A percentile compares a stretch with the other conserved stretches of the same genome.
These are phyloP conservation scores for Coptodon rendalli DNA, from an alignment of 2,113 vertebrate genomes.

Conservation along the genomic window DNA sequence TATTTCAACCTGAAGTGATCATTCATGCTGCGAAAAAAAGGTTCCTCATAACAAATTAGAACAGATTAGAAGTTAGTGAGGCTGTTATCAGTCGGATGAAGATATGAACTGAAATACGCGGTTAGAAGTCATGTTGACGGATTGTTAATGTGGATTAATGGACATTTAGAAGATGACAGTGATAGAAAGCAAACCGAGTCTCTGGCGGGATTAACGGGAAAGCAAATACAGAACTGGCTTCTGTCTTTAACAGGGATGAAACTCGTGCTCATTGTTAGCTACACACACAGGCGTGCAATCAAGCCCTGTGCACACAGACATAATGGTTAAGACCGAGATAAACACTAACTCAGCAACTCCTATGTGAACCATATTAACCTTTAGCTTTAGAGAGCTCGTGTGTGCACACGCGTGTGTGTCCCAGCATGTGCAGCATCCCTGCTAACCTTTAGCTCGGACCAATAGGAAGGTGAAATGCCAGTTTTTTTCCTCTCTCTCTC, in stretches of 20 bases:
- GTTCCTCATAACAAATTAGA: neutral
- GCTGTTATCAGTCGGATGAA: neutral
- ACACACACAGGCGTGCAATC: neutral
- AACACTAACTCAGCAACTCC: slow-evolving; percentile 37
- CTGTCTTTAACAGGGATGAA: slow-evolving; percentile 17
- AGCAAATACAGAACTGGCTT: slow-evolving; percentile 20
- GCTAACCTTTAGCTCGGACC: slow-evolving; percentile 55
- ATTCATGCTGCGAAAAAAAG: neutral
- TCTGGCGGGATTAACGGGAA: slow-evolving; percentile 36
- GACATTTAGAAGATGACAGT: neutral
- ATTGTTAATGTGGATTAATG: slow-evolving; percentile 19
- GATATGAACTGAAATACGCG: neutral
- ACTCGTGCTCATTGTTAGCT: slow-evolving; percentile 14
- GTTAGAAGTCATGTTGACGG: neutral
- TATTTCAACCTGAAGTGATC: neutral
- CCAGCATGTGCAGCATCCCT: slow-evolving; percentile 34
- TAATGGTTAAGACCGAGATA: slow-evolving; percentile 24
- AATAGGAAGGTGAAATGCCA: slow-evolving; percentile 51
- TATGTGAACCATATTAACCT: slow-evolving; percentile 61
- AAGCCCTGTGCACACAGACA: neutral
- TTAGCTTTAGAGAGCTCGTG: slow-evolving; percentile 16
- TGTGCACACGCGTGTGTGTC: neutral
- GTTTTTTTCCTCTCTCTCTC: neutral
- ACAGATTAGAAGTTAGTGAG: neutral
- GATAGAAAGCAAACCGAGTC: neutral